These are phyloP conservation scores for Cancer borealis DNA, from an alignment of 2,888 invertebrate genomes.

Conservation along the genomic window DNA sequence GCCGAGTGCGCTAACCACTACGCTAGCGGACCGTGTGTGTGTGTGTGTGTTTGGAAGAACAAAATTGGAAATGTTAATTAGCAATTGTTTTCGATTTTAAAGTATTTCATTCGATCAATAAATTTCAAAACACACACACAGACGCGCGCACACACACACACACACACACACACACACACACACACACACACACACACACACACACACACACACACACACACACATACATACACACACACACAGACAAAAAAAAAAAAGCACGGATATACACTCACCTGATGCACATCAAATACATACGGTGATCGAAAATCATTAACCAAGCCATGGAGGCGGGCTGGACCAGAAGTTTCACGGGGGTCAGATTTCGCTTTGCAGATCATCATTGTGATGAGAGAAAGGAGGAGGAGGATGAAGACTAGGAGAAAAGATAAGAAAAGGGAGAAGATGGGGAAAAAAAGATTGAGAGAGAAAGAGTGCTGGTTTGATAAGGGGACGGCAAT, in stretches of 20 bases:
- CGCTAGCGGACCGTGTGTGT: background rate
- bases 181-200: conserved; percentile 31
- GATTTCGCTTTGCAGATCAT: background rate
- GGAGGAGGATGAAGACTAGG: conserved; percentile 20
- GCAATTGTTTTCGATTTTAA: background rate
- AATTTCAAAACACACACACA: background rate
- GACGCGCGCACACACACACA: background rate
- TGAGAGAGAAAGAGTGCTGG: too few relatives aligned
- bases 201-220: conserved; percentile 44
- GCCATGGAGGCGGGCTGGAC: background rate
- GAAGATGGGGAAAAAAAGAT: background rate
- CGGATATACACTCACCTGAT: background rate
- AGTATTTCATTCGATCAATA: background rate
- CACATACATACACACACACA: background rate
- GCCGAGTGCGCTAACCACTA: too few relatives aligned
- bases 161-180: background rate
- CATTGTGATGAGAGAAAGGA: background rate
- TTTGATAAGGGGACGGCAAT: too few relatives aligned
- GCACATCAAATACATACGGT: background rate
- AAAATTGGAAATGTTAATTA: background rate
- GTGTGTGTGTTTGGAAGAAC: background rate
- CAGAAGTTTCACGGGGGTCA: background rate
- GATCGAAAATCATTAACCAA: background rate
- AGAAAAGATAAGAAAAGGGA: background rate
- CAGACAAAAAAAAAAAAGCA: background rate